Percentiles rank a stretch among this genome's conserved stretches.
phyloP scores from a whole-genome alignment of 2,113 vertebrate genomes.

The Anoura caudifer region DNA sequence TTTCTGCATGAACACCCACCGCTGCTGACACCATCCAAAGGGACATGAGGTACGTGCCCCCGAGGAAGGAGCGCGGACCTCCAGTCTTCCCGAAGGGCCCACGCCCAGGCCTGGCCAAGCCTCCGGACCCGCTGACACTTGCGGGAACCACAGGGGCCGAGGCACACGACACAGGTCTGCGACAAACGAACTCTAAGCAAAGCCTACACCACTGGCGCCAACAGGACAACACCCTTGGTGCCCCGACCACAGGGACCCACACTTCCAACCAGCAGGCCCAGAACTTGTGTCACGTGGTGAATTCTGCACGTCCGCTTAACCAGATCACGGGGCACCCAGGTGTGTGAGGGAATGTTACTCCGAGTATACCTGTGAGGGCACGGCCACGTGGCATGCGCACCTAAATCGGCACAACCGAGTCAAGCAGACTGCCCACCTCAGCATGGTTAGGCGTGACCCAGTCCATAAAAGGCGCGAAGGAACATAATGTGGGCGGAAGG shows the following conservation, averaged over 20 bases:
- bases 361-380: neutral
- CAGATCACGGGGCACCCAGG: neutral
- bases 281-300: neutral
- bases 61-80: neutral
- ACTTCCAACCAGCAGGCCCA: neutral
- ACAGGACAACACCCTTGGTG: neutral
- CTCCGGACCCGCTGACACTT: neutral
- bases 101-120: neutral
- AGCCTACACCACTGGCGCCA: neutral
- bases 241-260: neutral
- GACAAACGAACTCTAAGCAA: neutral
- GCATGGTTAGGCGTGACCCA: neutral
- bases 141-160: neutral
- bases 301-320: neutral
- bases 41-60: neutral
- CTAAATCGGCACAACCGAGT: neutral
- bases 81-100: neutral
- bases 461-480: neutral
- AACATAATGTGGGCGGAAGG: neutral
- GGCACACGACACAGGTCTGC: neutral
- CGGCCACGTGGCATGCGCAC: neutral
- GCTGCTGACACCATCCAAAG: neutral
- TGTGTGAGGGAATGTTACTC: neutral
- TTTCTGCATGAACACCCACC: neutral
- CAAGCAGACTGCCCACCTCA: neutral